Base-by-base conservation (phyloP, 1,140 invertebrate species). In the Anoplolepis gracilipes region DNA sequence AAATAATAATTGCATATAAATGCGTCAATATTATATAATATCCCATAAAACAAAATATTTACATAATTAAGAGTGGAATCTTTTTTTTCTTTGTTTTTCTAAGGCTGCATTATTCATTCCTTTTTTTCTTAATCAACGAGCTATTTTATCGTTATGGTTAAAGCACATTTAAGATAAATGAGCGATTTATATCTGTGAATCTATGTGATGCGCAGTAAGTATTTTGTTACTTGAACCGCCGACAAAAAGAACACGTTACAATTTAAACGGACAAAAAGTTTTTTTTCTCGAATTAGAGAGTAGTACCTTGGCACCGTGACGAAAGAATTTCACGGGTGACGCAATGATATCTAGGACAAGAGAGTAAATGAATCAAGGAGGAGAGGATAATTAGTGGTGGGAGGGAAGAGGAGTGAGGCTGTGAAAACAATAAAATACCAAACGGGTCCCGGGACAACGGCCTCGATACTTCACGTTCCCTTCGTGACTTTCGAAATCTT, bases 401-500 rank as follows among this genome's bases (percentile, higher is more conserved):
- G 64, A 78, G 73, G 72, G 77, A 46, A 69, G 64, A 73, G 78
- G 72, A 65, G 53, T 73, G 53, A 84, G 55, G 69, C 46, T 57
- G 76, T 64, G 87, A 86, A 91, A 87, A 91, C 86, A 92, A 92
- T 90, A 88, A 92, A 91, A 91, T 92, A 77, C 57, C 89, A 75
- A 84, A 73, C 42, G 67, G 30, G 59, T 75, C 85, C 49, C 67
- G 64, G 28, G 85, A 70, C 59, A 64, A 59, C 28, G 46, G 64
- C 36, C 10, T n/a, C 61, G 64, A 72, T 28, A 30, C 78, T 42
- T 22, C 49, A 13, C 33, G 73, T 36, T 62, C 65, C 59, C 76
- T 64, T 85, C 90, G 88, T 88, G 90, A 91, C 89, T 92, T 92
- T 92, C 91, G 90, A 91, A 92, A 91, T 84, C 89, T 84, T 91